Conservation (phyloP, 2,797 vertebrate genomes). For the Eulemur mongoz region DNA sequence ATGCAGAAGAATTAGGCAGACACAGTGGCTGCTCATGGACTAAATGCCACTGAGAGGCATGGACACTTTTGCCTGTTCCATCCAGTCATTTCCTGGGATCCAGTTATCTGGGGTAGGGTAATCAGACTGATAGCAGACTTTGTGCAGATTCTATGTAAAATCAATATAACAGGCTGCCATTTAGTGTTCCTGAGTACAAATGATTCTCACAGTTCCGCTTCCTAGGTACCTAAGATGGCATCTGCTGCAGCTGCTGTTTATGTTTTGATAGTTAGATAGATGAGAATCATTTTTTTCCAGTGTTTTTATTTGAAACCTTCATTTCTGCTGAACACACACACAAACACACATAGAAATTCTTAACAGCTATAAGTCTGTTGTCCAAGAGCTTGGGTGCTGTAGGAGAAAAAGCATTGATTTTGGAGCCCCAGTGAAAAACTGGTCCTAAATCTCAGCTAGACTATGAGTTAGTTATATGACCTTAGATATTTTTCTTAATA, state of each 20-base stretch:
- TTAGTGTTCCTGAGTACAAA: background rate
- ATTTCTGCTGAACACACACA: background rate
- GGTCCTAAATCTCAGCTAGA: background rate
- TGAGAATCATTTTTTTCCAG: background rate
- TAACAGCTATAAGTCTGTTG: background rate
- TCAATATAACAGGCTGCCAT: background rate
- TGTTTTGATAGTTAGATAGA: background rate
- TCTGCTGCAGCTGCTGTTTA: background rate
- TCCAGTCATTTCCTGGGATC: background rate
- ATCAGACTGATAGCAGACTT: background rate
- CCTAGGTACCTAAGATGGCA: background rate
- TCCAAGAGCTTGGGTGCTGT: background rate
- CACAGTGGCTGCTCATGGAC: background rate
- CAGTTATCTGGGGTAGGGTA: background rate
- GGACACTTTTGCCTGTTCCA: background rate
- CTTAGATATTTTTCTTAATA: slow-evolving; percentile 1
- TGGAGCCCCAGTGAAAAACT: slow-evolving; percentile 26
- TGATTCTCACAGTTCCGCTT: background rate
- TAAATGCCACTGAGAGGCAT: background rate
- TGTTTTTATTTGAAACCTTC: slow-evolving; percentile 38
- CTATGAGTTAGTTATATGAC: background rate
- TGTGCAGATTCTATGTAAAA: background rate
- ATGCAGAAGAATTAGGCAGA: background rate
- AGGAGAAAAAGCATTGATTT: slow-evolving; percentile 45
- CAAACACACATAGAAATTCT: background rate